Evolutionary conservation across 2,888 invertebrate genomes (phyloP).

Genomic region (Leptopilina syphax): DNA sequence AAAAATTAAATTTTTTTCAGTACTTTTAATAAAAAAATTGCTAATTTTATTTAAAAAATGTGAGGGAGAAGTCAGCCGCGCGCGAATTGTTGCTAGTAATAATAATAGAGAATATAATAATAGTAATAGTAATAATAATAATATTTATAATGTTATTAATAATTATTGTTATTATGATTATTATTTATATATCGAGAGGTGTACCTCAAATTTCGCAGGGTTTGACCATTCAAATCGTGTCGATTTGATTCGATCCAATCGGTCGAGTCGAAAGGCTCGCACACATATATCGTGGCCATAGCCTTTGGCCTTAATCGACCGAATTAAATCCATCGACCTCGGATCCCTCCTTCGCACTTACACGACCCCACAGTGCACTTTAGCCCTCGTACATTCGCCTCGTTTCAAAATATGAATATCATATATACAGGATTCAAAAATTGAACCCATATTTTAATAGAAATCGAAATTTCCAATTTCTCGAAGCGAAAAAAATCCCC

Average conservation of each 20-base stretch:
- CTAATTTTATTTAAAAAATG: no score
- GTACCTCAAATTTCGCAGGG: background rate
- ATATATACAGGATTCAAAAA: slow-evolving; percentile 42
- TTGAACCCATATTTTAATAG: background rate
- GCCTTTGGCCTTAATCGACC: slow-evolving; percentile 60
- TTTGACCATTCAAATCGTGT: slow-evolving; percentile 46
- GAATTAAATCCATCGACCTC: slow-evolving; percentile 61
- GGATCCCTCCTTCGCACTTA: slow-evolving; percentile 52
- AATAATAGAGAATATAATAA: no score
- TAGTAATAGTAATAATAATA: no score
- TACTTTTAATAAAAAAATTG: no score
- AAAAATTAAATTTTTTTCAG: no score
- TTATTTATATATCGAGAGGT: no score
- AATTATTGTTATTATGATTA: no score
- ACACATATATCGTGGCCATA: slow-evolving; percentile 39
- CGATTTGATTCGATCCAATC: slow-evolving; percentile 52
- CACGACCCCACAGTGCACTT: slow-evolving; percentile 42
- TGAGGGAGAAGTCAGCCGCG: no score
- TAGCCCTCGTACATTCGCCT: slow-evolving; percentile 41
- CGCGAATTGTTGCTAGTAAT: no score
- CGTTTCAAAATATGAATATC: slow-evolving; percentile 42
- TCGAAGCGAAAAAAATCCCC: background rate
- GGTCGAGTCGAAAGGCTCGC: slow-evolving; percentile 46
- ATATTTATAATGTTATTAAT: no score
- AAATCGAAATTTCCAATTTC: background rate